phyloP scores from a whole-genome alignment of 2,113 vertebrate genomes.

The Prunella fulvescens region DNA sequence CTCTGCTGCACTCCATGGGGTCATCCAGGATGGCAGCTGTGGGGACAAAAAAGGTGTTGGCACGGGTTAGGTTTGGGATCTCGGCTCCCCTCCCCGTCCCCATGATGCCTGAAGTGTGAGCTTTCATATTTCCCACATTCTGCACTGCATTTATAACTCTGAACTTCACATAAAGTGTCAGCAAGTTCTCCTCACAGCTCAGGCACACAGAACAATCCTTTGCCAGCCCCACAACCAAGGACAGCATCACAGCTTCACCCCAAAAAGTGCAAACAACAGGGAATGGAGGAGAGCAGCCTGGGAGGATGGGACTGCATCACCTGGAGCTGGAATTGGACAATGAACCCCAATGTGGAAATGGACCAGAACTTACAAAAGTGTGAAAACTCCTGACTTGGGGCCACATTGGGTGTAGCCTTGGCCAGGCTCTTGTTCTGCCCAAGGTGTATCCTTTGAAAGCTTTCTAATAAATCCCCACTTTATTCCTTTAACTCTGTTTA shows the following conservation, averaged over 20 bases:
- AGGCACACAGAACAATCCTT: neutral
- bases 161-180: accelerated
- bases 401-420: neutral
- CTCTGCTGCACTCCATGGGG: conserved; percentile 99
- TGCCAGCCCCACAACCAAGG: neutral
- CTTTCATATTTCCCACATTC: neutral
- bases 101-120: neutral
- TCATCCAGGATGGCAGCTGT: conserved; percentile 92
- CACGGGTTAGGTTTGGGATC: neutral
- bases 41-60: neutral
- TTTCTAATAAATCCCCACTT: neutral
- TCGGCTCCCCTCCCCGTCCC: accelerated
- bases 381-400: accelerated
- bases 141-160: neutral
- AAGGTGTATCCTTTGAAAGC: neutral
- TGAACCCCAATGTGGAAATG: neutral
- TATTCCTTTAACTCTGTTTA: neutral
- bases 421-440: neutral
- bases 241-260: neutral
- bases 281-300: neutral
- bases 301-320: neutral
- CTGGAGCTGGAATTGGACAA: neutral
- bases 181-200: neutral
- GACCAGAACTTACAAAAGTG: neutral
- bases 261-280: neutral